Evolutionary conservation across 1,140 invertebrate genomes (phyloP), one percentile per base, ranked within the genome.

Genomic region (Drosophila kikkawai): DNA sequence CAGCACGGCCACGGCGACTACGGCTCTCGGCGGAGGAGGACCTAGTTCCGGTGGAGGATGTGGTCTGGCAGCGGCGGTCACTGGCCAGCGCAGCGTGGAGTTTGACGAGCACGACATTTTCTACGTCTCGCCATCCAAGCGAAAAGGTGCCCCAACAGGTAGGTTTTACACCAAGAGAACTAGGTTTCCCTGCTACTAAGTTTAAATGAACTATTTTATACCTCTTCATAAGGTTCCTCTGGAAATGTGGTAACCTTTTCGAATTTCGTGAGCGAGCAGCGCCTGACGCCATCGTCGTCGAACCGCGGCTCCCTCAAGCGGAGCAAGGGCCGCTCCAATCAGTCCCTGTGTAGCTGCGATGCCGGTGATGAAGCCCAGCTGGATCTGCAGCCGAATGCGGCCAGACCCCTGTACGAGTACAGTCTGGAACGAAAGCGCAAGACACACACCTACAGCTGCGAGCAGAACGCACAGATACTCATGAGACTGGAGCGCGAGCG

Each of bases 381-480:
- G 39, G 84, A 92, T 47, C 79, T 93, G 48, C 87, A 92, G 48
- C 91, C 87, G 56, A 91, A 92, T 78, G 91, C 91, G 11, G 79
- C 80, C 1, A 69, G 91, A 42, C 91, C 91, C 26, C 48, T 92
- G 12, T 93, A 91, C 65, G 91, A 93, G 57, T 93, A 92, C 60
- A 92, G 91, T 32, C 55, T 93, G 69, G 92, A 93, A 80, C 80
- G 92, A 2, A 84, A 90, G 22, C 91, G 86, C 48, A 92, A 92
- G 68, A 83, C 78, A 13, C 92, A 93, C 73, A 93, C 92, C 29
- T 93, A 92, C 60, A 91, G 79, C 55, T 93, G 92, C 67, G 92
- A 93, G 66, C 92, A 93, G 64, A 93, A 93, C 64, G 92, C 92
- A 57, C 92, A 93, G 61, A 93, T 93, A 78, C 85, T 93, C 56